Base-by-base conservation (phyloP, 2,113 vertebrate species). In the Columba janthina region DNA sequence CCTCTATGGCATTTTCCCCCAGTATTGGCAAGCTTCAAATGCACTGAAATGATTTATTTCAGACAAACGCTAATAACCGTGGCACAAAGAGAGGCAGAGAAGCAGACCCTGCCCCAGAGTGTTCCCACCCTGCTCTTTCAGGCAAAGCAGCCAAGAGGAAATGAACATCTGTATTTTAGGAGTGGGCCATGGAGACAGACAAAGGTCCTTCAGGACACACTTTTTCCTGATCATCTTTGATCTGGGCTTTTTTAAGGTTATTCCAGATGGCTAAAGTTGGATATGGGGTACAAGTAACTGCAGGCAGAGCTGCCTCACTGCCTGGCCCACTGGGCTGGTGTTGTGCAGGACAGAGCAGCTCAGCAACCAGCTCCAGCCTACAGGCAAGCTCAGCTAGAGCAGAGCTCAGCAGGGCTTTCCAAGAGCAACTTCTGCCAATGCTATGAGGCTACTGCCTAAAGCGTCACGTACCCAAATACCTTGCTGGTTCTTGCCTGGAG, bases 281-380 rank as follows among this genome's bases (percentile, higher is more conserved):
- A 72, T 17, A 44, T 0, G 2, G 29, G 12, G 17, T 51, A 65
- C 1, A 0, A 15, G 58, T 3, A 31, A 17, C 51, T 57, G 15
- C 11, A 54, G 19, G 36, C 26, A 86, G 36, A 86, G 42, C 12
- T 67, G 11, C 12, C 58, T 54, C 17, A 5, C 18, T 16, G 44
- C 61, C 44, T 46, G 44, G 44, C 44, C 44, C 44, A 44, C 42
- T 44, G 42, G 42, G 42, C 42, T 44, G n/a, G 12, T 6, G 3
- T 17, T 44, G 42, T 44, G 42, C 1, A 18, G 60, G 31, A 91
- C 7, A 42, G 32, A 73, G 32, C 25, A 53, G 32, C 61, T 78
- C 69, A 44, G 28, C 19, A 56, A 31, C 15, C 44, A 61, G 24
- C 24, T 73, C 40, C 64, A 85, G n/a, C 36, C n/a, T 22, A 12